phyloP scores from a whole-genome alignment of 2,888 invertebrate genomes.

The Noctuana brunneofusca region DNA sequence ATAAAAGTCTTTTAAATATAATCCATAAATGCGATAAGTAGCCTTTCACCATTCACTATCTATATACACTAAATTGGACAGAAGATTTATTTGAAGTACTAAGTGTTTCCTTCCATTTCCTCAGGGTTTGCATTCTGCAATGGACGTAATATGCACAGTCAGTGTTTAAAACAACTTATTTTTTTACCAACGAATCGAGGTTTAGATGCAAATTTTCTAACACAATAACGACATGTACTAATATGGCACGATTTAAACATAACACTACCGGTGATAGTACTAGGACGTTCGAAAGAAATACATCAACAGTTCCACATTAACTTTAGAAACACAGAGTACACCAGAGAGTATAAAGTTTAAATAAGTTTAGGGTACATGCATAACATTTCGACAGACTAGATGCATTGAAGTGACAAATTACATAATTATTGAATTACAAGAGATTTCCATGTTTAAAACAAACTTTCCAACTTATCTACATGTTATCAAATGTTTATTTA shows the following conservation, averaged over 20 bases:
- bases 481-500: conserved; percentile 46
- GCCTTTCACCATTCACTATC: conserved; percentile 46
- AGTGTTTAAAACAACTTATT: conserved; percentile 49
- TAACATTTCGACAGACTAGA: conserved; percentile 42
- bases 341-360: conserved; percentile 43
- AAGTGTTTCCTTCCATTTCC: conserved; percentile 75
- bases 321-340: conserved; percentile 38
- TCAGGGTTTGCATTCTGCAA: conserved; percentile 78
- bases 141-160: conserved; percentile 72
- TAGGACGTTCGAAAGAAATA: conserved; percentile 46
- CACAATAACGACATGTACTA: conserved; percentile 75
- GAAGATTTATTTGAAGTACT: conserved; percentile 64
- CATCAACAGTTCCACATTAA: conserved; percentile 42
- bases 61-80: conserved; percentile 60
- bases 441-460: conserved; percentile 48
- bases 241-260: conserved; percentile 54
- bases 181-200: conserved; percentile 40
- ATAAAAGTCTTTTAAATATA: conserved; percentile 31
- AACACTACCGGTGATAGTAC: conserved; percentile 47
- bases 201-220: conserved; percentile 44
- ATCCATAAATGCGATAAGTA: conserved; percentile 33
- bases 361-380: conserved; percentile 63
- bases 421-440: conserved; percentile 41
- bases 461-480: conserved; percentile 60
- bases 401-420: conserved; percentile 34